Evolutionary conservation across 2,888 invertebrate species (phyloP).

Genomic region (Chironomus riparius): DNA sequence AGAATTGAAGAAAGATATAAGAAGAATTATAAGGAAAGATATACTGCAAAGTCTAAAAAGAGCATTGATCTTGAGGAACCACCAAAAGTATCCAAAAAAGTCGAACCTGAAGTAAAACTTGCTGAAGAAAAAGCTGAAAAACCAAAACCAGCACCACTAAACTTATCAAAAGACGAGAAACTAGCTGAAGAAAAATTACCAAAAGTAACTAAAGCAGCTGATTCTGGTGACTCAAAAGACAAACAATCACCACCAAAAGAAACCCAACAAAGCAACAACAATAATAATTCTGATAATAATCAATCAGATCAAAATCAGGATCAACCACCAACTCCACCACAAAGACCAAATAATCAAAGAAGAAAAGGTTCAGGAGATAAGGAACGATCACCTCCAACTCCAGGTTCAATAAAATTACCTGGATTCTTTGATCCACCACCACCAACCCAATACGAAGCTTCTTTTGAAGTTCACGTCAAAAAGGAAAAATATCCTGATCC

Average conservation of each 20-base stretch:
- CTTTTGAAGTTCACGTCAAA: slow-evolving; percentile 40
- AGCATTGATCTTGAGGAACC: slow-evolving; percentile 22
- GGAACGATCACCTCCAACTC: slow-evolving; percentile 32
- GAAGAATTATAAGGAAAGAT: slow-evolving; percentile 8
- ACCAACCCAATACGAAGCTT: slow-evolving; percentile 40
- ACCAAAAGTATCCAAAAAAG: slow-evolving; percentile 6
- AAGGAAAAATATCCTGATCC: slow-evolving; percentile 38
- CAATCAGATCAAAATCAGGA: slow-evolving; percentile 24
- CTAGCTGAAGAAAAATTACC: slow-evolving; percentile 26
- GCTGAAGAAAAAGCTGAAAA: slow-evolving; percentile 29
- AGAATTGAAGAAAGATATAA: slow-evolving; percentile 23
- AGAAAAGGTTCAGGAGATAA: slow-evolving; percentile 28
- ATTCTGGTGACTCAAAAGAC: neutral
- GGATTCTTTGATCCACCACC: slow-evolving; percentile 42
- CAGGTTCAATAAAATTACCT: slow-evolving; percentile 34
- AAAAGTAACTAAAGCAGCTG: slow-evolving; percentile 27
- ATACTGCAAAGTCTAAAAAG: neutral
- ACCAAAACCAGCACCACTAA: slow-evolving; percentile 24
- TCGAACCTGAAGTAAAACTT: slow-evolving; percentile 15
- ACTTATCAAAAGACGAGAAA: slow-evolving; percentile 18
- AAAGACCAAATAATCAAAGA: neutral
- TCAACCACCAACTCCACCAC: neutral
- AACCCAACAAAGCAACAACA: neutral
- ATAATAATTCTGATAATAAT: slow-evolving; percentile 28
- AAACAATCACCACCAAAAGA: neutral